Evolutionary conservation across 1,140 invertebrate genomes (phyloP).

Genomic region (Temnothorax nylanderi): DNA sequence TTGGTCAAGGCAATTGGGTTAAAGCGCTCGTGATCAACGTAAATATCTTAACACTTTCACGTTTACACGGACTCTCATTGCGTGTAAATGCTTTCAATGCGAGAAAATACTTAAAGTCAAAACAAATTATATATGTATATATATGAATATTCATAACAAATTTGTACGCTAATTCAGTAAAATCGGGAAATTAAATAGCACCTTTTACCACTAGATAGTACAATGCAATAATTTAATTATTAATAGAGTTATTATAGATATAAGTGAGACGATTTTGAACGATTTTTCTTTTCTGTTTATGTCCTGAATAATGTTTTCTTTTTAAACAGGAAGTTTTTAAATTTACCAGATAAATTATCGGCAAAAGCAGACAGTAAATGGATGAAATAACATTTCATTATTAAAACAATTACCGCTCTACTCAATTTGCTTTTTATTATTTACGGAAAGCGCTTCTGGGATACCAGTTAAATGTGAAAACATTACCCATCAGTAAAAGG

Average conservation of each 20-base stretch:
- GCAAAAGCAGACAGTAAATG: background rate
- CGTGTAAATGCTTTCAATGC: background rate
- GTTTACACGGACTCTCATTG: constrained; percentile 21
- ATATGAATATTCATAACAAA: background rate
- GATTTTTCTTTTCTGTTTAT: background rate
- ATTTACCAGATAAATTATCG: background rate
- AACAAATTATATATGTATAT: background rate
- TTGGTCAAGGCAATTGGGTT: constrained; percentile 84
- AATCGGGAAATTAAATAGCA: background rate
- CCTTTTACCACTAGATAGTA: background rate
- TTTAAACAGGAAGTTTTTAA: background rate
- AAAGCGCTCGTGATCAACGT: constrained; percentile 62
- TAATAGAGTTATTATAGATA: background rate
- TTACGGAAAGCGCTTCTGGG: background rate
- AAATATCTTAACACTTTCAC: constrained; percentile 59
- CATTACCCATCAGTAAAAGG: constrained; percentile 10
- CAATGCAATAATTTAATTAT: background rate
- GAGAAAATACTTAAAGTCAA: background rate
- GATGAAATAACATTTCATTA: background rate
- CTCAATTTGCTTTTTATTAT: background rate
- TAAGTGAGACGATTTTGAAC: background rate
- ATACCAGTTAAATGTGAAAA: background rate
- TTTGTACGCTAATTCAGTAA: background rate
- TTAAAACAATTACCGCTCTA: background rate
- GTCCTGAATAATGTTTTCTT: too few species aligned